A percentile compares a stretch with the other conserved stretches of the same genome.
phyloP scores from a whole-genome alignment of 30 jellyfish, hydroid and myxozoan genomes.

The Aurelia aurita region DNA sequence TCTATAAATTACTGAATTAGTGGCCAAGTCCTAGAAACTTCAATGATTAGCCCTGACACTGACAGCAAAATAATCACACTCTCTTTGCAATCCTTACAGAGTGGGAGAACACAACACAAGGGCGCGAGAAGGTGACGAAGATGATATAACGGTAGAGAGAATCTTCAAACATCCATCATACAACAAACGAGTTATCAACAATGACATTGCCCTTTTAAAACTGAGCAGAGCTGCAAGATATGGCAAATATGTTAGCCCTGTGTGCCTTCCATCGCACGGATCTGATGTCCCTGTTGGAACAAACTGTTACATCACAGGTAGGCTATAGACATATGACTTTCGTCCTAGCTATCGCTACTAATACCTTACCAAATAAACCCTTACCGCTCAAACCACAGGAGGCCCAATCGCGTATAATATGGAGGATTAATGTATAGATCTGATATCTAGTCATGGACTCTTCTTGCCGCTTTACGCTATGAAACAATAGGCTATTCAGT shows the following conservation, averaged over 20 bases:
- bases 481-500: too few relatives aligned
- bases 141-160: constrained; percentile 56
- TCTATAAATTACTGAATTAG: too few relatives aligned
- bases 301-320: constrained; percentile 88
- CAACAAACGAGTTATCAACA: constrained; percentile 33
- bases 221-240: constrained; percentile 48
- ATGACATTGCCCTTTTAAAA: constrained; percentile 77
- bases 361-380: too few relatives aligned
- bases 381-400: too few relatives aligned
- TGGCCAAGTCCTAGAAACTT: too few relatives aligned
- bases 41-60: too few relatives aligned
- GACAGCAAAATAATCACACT: too few relatives aligned
- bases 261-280: constrained; percentile 83
- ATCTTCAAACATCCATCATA: constrained; percentile 65
- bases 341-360: too few relatives aligned
- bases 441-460: too few relatives aligned
- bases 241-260: constrained; percentile 74
- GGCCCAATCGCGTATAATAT: too few relatives aligned
- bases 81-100: constrained; percentile 2
- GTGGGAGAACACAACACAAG: constrained; percentile 74
- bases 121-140: constrained; percentile 42
- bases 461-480: too few relatives aligned
- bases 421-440: too few relatives aligned
- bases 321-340: neutral
- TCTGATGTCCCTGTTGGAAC: constrained; percentile 78